Evolutionary conservation across 2,888 invertebrate species (phyloP).

Genomic region (Caenorhabditis becei): DNA sequence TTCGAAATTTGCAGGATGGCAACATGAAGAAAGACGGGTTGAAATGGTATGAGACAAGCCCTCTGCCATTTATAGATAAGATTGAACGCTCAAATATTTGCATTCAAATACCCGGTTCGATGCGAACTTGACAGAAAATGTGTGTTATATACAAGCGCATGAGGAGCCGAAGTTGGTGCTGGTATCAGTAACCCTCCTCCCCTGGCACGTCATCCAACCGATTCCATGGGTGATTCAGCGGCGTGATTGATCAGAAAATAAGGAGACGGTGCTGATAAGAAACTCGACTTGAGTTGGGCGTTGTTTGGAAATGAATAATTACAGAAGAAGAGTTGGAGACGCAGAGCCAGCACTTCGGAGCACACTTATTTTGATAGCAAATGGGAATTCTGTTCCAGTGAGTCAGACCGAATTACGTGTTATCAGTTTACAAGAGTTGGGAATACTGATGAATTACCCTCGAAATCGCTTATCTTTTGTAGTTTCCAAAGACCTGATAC

Average conservation of each 20-base stretch:
- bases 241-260: constrained; percentile 12
- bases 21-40: constrained; percentile 21
- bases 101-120: constrained; percentile 34
- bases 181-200: constrained; percentile 29
- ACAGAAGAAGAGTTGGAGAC: background rate
- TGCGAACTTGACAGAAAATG: constrained; percentile 49
- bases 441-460: constrained; percentile 30
- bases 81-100: constrained; percentile 57
- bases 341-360: background rate
- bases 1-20: constrained; percentile 22
- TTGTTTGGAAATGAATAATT: constrained; percentile 14
- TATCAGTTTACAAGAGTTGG: constrained; percentile 24
- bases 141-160: constrained; percentile 25
- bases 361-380: constrained; percentile 1
- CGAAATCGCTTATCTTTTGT: constrained; percentile 37
- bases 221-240: constrained; percentile 35
- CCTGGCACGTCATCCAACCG: constrained; percentile 40
- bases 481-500: constrained; percentile 10
- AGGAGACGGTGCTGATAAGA: constrained; percentile 31
- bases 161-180: constrained; percentile 7
- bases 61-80: constrained; percentile 44
- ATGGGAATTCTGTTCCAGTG: background rate
- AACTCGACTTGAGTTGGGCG: constrained; percentile 23
- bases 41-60: constrained; percentile 31
- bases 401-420: constrained; percentile 27